phyloP scores from a whole-genome alignment of 2,797 vertebrate species.

The Serranus cabrilla region DNA sequence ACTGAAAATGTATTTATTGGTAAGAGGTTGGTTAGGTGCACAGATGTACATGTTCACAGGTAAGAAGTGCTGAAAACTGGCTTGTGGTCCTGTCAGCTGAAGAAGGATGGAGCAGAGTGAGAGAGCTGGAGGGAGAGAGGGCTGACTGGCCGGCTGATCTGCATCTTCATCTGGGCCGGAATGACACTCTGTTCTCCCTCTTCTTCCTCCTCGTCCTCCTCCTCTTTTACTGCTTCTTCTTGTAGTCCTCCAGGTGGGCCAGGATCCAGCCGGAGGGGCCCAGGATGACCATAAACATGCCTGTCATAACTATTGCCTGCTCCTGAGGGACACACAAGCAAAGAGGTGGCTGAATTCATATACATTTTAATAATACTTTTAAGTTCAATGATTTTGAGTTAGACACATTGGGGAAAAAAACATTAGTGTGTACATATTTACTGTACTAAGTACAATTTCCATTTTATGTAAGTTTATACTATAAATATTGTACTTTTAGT shows the following conservation, averaged over 20 bases:
- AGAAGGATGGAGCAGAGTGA: background rate
- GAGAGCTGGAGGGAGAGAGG: background rate
- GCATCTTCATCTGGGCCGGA: conserved; percentile 2
- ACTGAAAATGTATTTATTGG: conserved; percentile 42
- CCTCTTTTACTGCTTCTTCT: conserved; percentile 54
- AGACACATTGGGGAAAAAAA: too few relatives aligned
- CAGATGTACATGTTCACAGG: conserved; percentile 13
- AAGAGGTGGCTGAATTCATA: background rate
- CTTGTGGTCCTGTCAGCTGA: conserved; percentile 5
- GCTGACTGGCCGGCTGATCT: background rate
- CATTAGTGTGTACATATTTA: too few relatives aligned
- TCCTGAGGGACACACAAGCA: conserved; percentile 69
- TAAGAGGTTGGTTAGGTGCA: conserved; percentile 3
- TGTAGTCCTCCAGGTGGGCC: conserved; percentile 86
- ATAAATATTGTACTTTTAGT: too few relatives aligned
- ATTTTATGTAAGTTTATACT: too few relatives aligned
- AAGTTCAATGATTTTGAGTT: too few relatives aligned
- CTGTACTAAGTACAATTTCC: too few relatives aligned
- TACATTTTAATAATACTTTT: too few relatives aligned
- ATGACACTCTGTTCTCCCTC: background rate
- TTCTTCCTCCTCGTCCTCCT: background rate
- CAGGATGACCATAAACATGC: conserved; percentile 76
- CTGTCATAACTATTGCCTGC: conserved; percentile 65
- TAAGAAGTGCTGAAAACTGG: conserved; percentile 4
- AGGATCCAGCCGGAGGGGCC: conserved; percentile 86